Conservation (phyloP, 2,113 vertebrate species). For the Saguinus imperator region DNA sequence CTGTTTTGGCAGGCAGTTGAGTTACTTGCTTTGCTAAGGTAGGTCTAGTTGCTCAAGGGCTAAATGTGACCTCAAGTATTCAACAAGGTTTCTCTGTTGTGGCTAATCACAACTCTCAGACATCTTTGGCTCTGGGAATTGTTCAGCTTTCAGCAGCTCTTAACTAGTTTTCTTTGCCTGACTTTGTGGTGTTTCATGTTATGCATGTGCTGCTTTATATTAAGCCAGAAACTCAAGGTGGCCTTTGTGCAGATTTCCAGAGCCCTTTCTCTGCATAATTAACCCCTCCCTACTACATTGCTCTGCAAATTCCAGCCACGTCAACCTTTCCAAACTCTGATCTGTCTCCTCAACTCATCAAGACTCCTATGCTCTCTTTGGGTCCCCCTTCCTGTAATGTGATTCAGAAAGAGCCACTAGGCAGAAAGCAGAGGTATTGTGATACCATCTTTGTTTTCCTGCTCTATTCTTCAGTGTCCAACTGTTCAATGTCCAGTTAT, state of each 20-base stretch:
- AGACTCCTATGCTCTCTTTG: neutral
- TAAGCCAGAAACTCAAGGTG: neutral
- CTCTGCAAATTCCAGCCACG: neutral
- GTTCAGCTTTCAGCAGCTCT: neutral
- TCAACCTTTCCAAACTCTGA: neutral
- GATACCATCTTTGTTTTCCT: neutral
- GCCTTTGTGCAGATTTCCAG: neutral
- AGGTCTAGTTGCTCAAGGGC: neutral
- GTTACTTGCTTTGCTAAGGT: neutral
- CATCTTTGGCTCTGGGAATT: neutral
- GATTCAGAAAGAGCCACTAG: neutral
- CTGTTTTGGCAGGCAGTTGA: neutral
- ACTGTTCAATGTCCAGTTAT: neutral
- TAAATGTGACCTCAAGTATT: neutral
- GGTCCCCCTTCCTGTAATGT: neutral
- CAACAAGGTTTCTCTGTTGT: neutral
- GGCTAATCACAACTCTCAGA: neutral
- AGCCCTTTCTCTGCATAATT: neutral
- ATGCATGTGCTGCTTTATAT: neutral
- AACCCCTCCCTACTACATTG: neutral
- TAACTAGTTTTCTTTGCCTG: neutral
- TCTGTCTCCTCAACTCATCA: neutral
- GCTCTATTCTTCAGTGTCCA: neutral
- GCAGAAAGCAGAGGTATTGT: neutral
- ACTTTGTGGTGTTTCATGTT: neutral